Conservation (phyloP, 2,888 invertebrate genomes). For the Ochropleura leucogaster region DNA sequence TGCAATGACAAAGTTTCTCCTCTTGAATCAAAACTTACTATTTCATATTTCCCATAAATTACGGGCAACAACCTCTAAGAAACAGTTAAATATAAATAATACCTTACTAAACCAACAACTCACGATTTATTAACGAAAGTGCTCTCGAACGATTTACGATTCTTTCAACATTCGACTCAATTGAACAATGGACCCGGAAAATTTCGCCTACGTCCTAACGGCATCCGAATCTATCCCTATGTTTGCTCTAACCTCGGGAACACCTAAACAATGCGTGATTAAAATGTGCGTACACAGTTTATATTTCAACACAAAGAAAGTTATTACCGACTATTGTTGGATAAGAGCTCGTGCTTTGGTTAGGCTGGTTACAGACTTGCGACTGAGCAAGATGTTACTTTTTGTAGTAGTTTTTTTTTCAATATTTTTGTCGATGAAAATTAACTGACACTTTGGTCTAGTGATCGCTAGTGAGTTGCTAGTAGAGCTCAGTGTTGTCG, state of each 20-base stretch:
- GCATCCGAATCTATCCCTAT: conserved; percentile 56
- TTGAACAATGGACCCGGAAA: conserved; percentile 68
- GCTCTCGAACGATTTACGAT: conserved; percentile 59
- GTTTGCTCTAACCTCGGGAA: conserved; percentile 65
- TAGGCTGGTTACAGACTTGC: conserved; percentile 57
- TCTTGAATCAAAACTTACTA: background rate
- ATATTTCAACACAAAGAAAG: conserved; percentile 83
- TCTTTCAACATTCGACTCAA: conserved; percentile 53
- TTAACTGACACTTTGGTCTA: background rate
- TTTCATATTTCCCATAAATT: background rate
- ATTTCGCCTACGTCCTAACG: conserved; percentile 73
- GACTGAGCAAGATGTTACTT: conserved; percentile 13
- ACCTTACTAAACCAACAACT: conserved; percentile 12
- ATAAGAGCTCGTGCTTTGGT: conserved; percentile 65
- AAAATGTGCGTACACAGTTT: conserved; percentile 81
- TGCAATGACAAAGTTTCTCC: too few relatives aligned
- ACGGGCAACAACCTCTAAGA: background rate
- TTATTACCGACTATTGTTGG: conserved; percentile 85
- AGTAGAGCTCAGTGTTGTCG: background rate
- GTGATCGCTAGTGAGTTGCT: background rate
- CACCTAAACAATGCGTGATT: conserved; percentile 81
- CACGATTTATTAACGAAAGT: conserved; percentile 50
- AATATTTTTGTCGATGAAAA: background rate
- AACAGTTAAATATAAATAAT: conserved; percentile 21
- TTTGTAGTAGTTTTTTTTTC: background rate